These are phyloP conservation scores for Sitta europaea DNA, from an alignment of 2,113 vertebrate genomes.

Conservation along the genomic window DNA sequence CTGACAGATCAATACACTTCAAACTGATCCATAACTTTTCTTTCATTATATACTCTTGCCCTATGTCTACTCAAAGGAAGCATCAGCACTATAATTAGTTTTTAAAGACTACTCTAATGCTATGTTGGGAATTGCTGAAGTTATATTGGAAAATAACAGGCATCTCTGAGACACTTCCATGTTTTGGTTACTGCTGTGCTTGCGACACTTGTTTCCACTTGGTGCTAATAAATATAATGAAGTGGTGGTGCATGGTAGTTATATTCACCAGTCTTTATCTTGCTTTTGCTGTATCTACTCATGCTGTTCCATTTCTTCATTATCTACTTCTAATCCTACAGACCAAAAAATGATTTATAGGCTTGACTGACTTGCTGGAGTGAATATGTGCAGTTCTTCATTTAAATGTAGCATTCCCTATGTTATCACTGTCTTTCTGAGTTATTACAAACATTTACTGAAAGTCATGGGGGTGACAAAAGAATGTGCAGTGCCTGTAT, in stretches of 20 bases:
- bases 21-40: neutral
- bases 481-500: neutral
- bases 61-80: neutral
- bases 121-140: neutral
- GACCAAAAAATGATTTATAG: neutral
- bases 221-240: neutral
- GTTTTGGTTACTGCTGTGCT: neutral
- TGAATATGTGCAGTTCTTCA: neutral
- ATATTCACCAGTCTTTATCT: neutral
- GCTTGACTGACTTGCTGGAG: neutral
- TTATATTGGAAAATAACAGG: neutral
- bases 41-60: neutral
- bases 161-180: neutral
- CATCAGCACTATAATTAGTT: neutral
- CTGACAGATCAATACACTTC: neutral
- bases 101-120: neutral
- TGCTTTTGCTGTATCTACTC: neutral
- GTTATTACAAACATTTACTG: neutral
- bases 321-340: neutral
- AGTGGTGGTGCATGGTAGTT: neutral
- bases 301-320: neutral
- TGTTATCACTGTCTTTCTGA: constrained; percentile 20
- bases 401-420: neutral
- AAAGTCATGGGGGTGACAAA: neutral
- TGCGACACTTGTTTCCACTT: neutral